Evolutionary conservation across 1,140 invertebrate species (phyloP), one percentile per base, ranked within the genome.

Genomic region (Tigriopus japonicus): DNA sequence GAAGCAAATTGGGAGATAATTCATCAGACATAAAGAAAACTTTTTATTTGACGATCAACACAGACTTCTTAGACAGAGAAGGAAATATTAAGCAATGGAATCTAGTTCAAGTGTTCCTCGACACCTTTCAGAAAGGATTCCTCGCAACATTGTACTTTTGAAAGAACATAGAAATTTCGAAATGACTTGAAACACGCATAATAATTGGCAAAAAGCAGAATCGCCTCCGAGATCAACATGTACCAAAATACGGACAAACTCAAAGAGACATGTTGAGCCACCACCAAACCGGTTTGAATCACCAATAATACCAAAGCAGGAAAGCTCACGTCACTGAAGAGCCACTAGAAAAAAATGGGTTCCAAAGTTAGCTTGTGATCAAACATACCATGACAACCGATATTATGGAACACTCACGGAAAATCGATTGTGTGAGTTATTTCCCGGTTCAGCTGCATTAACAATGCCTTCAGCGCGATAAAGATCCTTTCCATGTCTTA

Each of bases 401-500:
- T 51, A 42, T 59, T 2, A 9, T 7, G 13, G 35, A 10, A 45
- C 13, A 24, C 59, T 56, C 28, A 61, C 59, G 24, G 52, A 61
- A 42, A 56, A 61, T 54, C 43, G 52, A n/a, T 7, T 35, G 10
- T 61, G 59, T 13, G 43, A n/a, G 9, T 7, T n/a, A 40, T 61
- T 61, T 40, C 58, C 59, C 1, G 59, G 59, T 15, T 61, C 59
- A 54, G 49, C 59, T 3, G 49, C n/a, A 40, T 61, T 61, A 2
- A 15, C 19, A 7, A 15, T n/a, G 19, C 59, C 49, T 5, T 61
- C 59, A 13, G 51, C 45, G 21, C 40, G 23, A 41, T 53, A 61
- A 14, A 61, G 21, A 61, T 61, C 59, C 52, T 61, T 61, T n/a
- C 59, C 59, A 55, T 61, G 43, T 41, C 59, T 61, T 13, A 61